Evolutionary conservation across 2,797 vertebrate genomes (phyloP), one percentile per base, ranked within the genome.

Genomic region (Neomorphus geoffroyi): DNA sequence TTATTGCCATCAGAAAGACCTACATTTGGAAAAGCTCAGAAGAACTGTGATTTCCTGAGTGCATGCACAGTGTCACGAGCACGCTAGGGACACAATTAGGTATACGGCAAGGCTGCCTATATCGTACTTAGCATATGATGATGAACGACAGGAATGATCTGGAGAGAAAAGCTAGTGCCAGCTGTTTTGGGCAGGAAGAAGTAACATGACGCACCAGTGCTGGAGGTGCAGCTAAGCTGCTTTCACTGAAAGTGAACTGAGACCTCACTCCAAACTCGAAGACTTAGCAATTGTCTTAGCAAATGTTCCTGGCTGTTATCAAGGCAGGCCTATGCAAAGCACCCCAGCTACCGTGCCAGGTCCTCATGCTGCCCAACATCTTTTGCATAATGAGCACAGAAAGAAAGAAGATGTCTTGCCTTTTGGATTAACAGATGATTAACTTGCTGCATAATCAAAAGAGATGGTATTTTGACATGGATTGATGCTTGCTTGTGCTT

Each of bases 91-190:
- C 45, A 66, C 32, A 60, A 33, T 13, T 23, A 21, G n/a, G 10
- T 41, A 74, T 18, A 51, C 28, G 64, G 5, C 60, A 67, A 60
- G 86, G 88, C 74, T 64, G 13, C 28, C 16, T 82, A 3, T n/a
- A 24, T 21, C 0, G 0, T 58, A 50, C 24, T 35, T 46, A 18
- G 8, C 30, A 53, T 13, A 3, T 30, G 17, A 64, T 27, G 26
- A 70, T 32, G 35, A 67, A 57, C 32, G 32, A 53, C 57, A 84
- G 45, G n/a, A 91, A 54, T 1, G 3, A 65, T 78, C 33, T 75
- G 70, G 62, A 86, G 11, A 79, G 41, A 92, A 88, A 80, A 86
- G 11, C 12, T 39, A 54, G 7, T 56, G 73, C 35, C 58, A 88
- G 37, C n/a, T 70, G 48, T 83, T 88, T 33, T 62, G 71, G 80